A percentile compares a stretch with the other conserved stretches of the same genome.
phyloP scores from a whole-genome alignment of 2,888 invertebrate genomes.

The Rapana venosa region DNA sequence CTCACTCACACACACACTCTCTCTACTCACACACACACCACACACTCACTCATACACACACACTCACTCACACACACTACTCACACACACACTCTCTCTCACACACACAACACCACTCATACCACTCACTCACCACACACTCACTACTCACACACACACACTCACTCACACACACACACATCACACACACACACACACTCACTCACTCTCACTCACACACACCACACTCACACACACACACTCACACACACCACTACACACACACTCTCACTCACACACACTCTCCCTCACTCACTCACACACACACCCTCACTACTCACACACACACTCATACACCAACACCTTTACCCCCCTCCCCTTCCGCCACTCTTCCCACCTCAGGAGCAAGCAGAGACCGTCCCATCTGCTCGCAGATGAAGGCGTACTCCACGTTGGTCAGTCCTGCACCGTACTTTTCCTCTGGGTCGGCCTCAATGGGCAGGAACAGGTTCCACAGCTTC shows the following conservation, averaged over 20 bases:
- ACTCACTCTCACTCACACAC: background rate
- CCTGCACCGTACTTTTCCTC: conserved; percentile 70
- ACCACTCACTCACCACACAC: too few relatives aligned
- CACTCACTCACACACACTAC: background rate
- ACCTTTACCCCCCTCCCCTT: background rate
- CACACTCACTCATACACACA: background rate
- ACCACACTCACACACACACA: background rate
- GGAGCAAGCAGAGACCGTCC: conserved; percentile 74
- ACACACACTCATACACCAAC: background rate
- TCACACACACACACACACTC: background rate
- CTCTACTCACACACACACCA: too few relatives aligned
- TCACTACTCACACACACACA: too few relatives aligned
- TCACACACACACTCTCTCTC: background rate
- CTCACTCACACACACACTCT: too few relatives aligned
- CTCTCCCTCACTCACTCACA: background rate
- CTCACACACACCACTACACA: too few relatives aligned
- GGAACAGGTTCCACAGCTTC: conserved; percentile 79
- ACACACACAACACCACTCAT: too few relatives aligned
- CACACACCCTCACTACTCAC: background rate
- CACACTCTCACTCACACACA: too few relatives aligned
- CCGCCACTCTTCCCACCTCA: conserved; percentile 67
- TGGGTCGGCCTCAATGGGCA: conserved; percentile 77
- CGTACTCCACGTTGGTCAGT: conserved; percentile 79
- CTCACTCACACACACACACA: background rate
- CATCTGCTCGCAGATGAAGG: conserved; percentile 79